These are phyloP conservation scores for Aethes cnicana DNA, from an alignment of 2,888 invertebrate species.

Conservation along the genomic window DNA sequence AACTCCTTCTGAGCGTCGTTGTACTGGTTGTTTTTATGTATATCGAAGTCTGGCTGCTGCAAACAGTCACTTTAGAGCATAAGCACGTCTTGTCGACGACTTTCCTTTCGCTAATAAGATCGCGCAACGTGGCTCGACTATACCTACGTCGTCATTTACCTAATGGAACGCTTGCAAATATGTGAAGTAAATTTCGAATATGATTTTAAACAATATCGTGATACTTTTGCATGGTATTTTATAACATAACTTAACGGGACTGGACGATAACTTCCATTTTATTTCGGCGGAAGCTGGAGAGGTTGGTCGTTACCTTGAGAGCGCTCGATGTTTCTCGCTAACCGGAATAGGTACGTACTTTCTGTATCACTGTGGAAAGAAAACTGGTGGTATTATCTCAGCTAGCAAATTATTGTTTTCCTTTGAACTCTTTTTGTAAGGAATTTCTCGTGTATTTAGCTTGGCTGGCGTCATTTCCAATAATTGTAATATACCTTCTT, in stretches of 20 bases:
- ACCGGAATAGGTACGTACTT: conserved; percentile 40
- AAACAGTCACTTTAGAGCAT: conserved; percentile 47
- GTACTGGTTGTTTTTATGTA: conserved; percentile 1
- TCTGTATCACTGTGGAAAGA: conserved; percentile 27
- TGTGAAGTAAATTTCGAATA: no score
- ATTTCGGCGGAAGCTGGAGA: conserved; percentile 38
- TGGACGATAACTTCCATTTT: conserved; percentile 21
- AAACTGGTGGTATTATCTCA: conserved; percentile 15
- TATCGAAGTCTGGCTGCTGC: conserved; percentile 13
- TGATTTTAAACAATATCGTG: no score
- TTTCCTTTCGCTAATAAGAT: conserved; percentile 60
- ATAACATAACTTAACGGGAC: conserved; percentile 2
- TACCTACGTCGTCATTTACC: conserved; percentile 31
- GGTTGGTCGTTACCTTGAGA: conserved; percentile 51
- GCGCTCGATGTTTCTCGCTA: conserved; percentile 48
- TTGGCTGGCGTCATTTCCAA: conserved; percentile 5
- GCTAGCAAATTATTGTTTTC: conserved; percentile 4
- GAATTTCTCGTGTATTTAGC: not conserved
- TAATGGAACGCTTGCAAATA: not conserved
- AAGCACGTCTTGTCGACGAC: conserved; percentile 54
- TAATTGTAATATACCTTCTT: no score
- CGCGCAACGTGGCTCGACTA: conserved; percentile 42
- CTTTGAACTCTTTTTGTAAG: conserved; percentile 1
- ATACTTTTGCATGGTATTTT: no score
- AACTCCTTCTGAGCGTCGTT: not conserved